Base-by-base conservation (phyloP, 2,888 invertebrate genomes). In the Tyria jacobaeae region DNA sequence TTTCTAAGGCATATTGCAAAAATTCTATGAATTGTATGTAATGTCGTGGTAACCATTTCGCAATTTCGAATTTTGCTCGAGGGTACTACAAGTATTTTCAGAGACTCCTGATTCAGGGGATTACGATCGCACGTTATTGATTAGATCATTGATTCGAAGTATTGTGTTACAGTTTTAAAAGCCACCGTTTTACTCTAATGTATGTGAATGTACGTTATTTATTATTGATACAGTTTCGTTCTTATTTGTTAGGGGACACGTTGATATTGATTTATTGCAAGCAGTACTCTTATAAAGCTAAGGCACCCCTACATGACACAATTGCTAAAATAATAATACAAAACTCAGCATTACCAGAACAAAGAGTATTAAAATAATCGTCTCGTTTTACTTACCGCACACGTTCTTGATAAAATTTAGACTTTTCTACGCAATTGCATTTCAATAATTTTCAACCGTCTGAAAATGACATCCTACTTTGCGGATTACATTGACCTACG, bases 1-100 rank as follows among this genome's bases (percentile, higher is more conserved):
- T 82, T 85, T 83, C 85, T 85, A 86, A 85, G 84, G 84, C 82
- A 83, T 83, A 88, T 89, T 89, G 89, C 86, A 85, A 76, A 87
- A 85, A 86, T 88, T 86, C 79, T 76, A 66, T 59, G 60, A 74
- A 54, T 79, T 85, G 82, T 79, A 75, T 78, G 85, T 84, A 85
- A 80, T 75, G 78, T 72, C 85, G 87, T 91, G 91, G 87, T 91
- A 91, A 91, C 80, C 75, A 37, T 74, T 71, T 72, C 71, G 80
- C 81, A 79, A 80, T 80, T 81, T 79, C 59, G 86, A 87, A 88
- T 87, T 86, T 84, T 76, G 75, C 84, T 81, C 80, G 75, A 75
- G 78, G 77, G 79, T 76, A 66, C 57, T 67, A 61, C 79, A 78
- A 51, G 70, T 62, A 64, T 34, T 14, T 44, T 15, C 24, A 51